Conservation (phyloP, 2,113 vertebrate species). For the Periophthalmodon schlosseri region DNA sequence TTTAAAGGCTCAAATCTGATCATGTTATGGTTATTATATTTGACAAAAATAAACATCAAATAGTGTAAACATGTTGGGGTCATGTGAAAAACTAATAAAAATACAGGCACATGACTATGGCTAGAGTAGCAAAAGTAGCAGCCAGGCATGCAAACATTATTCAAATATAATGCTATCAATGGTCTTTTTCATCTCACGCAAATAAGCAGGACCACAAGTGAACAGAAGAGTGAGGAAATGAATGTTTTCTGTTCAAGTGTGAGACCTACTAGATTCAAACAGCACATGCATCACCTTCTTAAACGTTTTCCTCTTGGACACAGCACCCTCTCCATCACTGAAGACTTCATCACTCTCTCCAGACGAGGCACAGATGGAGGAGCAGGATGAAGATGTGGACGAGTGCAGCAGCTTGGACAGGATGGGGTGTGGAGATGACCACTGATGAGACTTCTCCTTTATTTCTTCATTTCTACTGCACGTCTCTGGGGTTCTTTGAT, state of each 20-base stretch:
- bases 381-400: conserved; percentile 74
- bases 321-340: conserved; percentile 75
- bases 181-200: conserved; percentile 76
- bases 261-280: not conserved
- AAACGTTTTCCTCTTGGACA: conserved; percentile 60
- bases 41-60: not conserved
- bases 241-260: conserved; percentile 1
- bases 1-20: not conserved
- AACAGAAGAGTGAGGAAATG: conserved; percentile 50
- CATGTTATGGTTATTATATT: not conserved
- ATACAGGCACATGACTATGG: not conserved
- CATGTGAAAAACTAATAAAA: not conserved
- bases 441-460: conserved; percentile 9
- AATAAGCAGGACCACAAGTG: conserved; percentile 55
- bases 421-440: conserved; percentile 51
- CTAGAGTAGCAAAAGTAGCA: conserved; percentile 28
- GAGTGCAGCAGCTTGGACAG: conserved; percentile 71
- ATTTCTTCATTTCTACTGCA: not conserved
- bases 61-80: not conserved
- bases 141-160: conserved; percentile 76
- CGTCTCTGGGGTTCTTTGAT: conserved; percentile 17
- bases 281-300: conserved; percentile 70
- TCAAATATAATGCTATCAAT: conserved; percentile 70
- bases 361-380: conserved; percentile 76
- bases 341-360: conserved; percentile 80